phyloP scores from a whole-genome alignment of 2,113 vertebrate species.

The Cebus imitator region DNA sequence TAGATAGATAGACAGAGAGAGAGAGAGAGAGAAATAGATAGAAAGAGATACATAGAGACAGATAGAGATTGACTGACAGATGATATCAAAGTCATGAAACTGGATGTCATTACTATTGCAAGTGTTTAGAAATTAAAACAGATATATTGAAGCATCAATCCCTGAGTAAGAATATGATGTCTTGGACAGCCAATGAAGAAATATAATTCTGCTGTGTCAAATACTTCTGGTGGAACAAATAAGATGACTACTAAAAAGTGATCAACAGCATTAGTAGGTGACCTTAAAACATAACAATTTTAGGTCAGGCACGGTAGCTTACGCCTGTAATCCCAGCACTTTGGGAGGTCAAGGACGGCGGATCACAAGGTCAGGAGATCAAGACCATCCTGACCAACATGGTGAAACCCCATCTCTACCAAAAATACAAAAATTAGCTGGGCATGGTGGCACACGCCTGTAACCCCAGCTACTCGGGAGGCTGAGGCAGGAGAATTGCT shows the following conservation, averaged over 20 bases:
- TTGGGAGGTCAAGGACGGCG: too few relatives aligned
- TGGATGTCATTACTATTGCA: neutral
- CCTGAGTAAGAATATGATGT: neutral
- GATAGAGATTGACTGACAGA: neutral
- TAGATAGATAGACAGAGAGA: neutral
- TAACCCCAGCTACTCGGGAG: too few relatives aligned
- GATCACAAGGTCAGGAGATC: too few relatives aligned
- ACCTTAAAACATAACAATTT: neutral
- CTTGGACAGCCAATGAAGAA: neutral
- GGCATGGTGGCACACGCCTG: too few relatives aligned
- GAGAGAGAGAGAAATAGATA: neutral
- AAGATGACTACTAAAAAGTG: neutral
- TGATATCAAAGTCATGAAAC: neutral
- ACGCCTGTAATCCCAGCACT: too few relatives aligned
- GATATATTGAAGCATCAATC: neutral
- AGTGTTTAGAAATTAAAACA: neutral
- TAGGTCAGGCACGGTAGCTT: too few relatives aligned
- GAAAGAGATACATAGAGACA: neutral
- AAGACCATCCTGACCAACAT: too few relatives aligned
- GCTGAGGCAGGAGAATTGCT: too few relatives aligned
- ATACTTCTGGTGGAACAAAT: neutral
- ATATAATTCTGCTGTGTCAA: neutral
- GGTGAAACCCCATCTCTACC: too few relatives aligned
- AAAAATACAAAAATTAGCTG: too few relatives aligned
- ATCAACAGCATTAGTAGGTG: neutral